Evolutionary conservation across 2,113 vertebrate species (phyloP), one percentile per base, ranked within the genome.

Genomic region (Saccopteryx bilineata): DNA sequence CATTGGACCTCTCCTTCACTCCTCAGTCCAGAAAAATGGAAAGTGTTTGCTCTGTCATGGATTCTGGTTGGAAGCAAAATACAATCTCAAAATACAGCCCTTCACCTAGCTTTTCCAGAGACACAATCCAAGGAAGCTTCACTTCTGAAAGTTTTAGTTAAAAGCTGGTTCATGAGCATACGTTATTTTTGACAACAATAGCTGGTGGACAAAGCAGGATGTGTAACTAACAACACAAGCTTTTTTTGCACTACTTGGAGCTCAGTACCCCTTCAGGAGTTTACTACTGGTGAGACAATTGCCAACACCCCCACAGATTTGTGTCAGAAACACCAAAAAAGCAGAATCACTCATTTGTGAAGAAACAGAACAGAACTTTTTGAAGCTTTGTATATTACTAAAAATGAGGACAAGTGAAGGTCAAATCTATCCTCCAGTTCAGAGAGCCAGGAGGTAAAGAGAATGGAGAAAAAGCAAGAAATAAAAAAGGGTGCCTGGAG

Each of bases 181-280:
- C 2, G 7, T 50, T 95, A 81, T 76, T 96, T 94, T 97, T 81
- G 65, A 72, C 19, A 94, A 84, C 52, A 87, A 9, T 24, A 69
- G 58, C n/a, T 8, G 8, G 54, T 33, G 33, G 56, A 54, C 69
- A 56, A 76, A 84, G 60, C 66, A 87, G 60, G 87, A 54, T 7
- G 5, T 18, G 4, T 80, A 87, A 82, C 33, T 46, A 68, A 33
- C 65, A 46, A 13, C 33, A 56, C 24, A 18, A 50, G 46, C 28
- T 90, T 91, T 81, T 61, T 91, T 81, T 61, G 9, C 12, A 28
- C 28, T 54, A 6, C 18, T 71, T 66, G 94, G 60, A 87, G 80
- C 13, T 15, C 46, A 94, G 46, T 33, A 5, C 9, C 13, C 33
- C 63, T 93, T 84, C 18, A 1, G 61, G 46, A 65, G 31, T 66